Evolutionary conservation across 1,140 invertebrate species (phyloP).

Genomic region (Ditylenchus dipsaci): DNA sequence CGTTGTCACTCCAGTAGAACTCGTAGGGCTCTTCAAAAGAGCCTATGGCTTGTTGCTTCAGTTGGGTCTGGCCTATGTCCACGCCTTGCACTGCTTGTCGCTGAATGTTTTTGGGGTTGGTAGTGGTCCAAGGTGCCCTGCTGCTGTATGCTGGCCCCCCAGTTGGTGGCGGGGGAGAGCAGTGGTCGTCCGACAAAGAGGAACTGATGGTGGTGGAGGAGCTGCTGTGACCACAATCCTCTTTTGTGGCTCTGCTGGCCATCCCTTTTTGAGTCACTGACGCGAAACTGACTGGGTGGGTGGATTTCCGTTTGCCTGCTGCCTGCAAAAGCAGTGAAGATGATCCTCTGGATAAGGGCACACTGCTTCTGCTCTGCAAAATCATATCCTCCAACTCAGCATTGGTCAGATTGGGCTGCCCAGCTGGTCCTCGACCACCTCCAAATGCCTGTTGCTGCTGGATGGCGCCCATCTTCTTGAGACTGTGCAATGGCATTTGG

Average conservation of each 20-base stretch:
- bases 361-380: not conserved
- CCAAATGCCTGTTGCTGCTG: not conserved
- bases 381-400: not conserved
- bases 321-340: not conserved
- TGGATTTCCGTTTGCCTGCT: not conserved
- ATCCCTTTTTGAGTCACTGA: not conserved
- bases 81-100: not conserved
- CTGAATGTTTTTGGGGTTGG: too few species aligned
- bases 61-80: slow-evolving; percentile 1
- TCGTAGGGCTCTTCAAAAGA: slow-evolving; percentile 26
- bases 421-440: too few species aligned
- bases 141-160: not conserved
- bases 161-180: not conserved
- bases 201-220: not conserved
- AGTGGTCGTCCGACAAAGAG: slow-evolving; percentile 4
- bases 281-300: not conserved
- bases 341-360: not conserved
- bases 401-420: not conserved
- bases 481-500: not conserved
- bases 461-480: not conserved
- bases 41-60: not conserved
- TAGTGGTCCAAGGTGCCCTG: too few species aligned
- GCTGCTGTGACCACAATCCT: not conserved
- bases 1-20: slow-evolving; percentile 24
- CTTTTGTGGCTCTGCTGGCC: not conserved